Base-by-base conservation (phyloP, 2,797 vertebrate genomes). In the Clarias fuscus region DNA sequence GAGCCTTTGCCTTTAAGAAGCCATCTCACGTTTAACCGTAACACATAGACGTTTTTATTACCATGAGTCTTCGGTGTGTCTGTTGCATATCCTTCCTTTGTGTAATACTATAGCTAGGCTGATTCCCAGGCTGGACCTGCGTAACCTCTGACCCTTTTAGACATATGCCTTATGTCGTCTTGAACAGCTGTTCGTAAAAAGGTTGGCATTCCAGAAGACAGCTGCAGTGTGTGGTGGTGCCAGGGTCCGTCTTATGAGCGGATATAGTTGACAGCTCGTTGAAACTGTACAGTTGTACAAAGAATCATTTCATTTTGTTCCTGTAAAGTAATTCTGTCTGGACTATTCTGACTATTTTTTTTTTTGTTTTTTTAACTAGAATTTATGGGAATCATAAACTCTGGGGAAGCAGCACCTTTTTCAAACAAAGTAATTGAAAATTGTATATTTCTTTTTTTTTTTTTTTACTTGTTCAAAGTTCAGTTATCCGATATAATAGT, bases 401-500 rank as follows among this genome's bases (percentile, higher is more conserved):
- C 68, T 43, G 4, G 56, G 27, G 77, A 86, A 17, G 37, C 27
- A 73, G 59, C n/a, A 11, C 22, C 24, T 53, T 82, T 82, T 81
- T 77, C 14, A 22, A 82, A 48, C 67, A 79, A 48, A 75, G 85
- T 68, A 76, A 82, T 76, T 76, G 53, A 27, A 67, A 68, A 59
- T 72, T 43, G 59, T 65, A 30, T 40, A 20, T 86, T 75, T 75
- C 59, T 58, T 33, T 3, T 62, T 40, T 2, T 86, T 59, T 33
- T 68, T 75, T 72, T 59, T 5, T 86, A 43, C 30, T 68, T 75
- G 48, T 61, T 75, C 24, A 77, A 56, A 62, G 71, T 67, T 22
- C 80, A 86, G n/a, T 86, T 86, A 68, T 76, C 62, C 80, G 13
- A 43, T 67, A n/a, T 83, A 82, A 82, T 76, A 82, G 62, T 65